Base-by-base conservation (phyloP, 2,888 invertebrate species). In the Leptogaster cylindrica region DNA sequence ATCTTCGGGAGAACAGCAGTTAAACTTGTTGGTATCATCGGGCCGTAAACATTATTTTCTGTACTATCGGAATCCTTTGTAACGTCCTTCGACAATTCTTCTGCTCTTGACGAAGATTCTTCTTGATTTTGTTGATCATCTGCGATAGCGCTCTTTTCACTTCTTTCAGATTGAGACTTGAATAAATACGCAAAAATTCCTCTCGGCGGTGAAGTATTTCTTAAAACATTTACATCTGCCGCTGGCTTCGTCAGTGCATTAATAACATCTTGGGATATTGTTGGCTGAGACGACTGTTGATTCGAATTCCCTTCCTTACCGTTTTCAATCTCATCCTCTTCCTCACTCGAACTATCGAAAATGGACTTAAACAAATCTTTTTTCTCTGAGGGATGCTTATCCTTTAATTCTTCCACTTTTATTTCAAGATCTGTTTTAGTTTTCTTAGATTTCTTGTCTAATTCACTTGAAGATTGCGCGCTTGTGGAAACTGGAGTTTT, bases 301-400 rank as follows among this genome's bases (percentile, higher is more conserved):
- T 77, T 71, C 25, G 6, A 1, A 46, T 6, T 23, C n/a, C n/a
- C n/a, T 61, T 79, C 80, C 68, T 78, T 77, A 31, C 68, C 70
- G 12, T 14, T 65, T 68, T 74, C 74, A 41, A 73, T 72, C 67
- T 66, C 63, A 2, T 83, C 82, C 58, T 89, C 89, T 10, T 86
- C 85, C 73, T 89, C 91, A 75, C 89, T 90, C 68, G 92, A 91
- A 74, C 89, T 89, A 23, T 91, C 84, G 77, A 97, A 97, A 74
- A 97, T 93, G 0, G 93, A 90, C 79, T 92, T 93, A 76, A 94
- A 97, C 2, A 97, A 82, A 79, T 95, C 95, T 68, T 85, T 83
- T 73, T 88, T 88, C 51, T 88, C 84, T 16, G 84, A 83, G 16
- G 84, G 81, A 44, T 83, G 82, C 66, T 77, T 78, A 50, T 77